Conservation (phyloP, 2,888 invertebrate genomes). For the Spilarctia lutea region DNA sequence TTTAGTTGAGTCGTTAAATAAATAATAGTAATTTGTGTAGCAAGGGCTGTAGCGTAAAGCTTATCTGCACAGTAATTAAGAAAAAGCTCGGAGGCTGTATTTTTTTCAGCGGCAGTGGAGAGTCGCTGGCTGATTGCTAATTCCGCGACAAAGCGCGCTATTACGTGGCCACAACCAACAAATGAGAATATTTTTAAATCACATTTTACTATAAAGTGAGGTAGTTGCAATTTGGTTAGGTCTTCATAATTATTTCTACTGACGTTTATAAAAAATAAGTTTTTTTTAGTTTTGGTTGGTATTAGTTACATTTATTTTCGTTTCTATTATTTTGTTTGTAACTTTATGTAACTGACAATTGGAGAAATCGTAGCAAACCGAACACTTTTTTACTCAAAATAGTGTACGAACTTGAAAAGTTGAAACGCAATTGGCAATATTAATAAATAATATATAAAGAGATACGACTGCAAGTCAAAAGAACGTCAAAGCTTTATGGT, state of each 20-base stretch:
- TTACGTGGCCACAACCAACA: constrained; percentile 66
- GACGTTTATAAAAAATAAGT: background rate
- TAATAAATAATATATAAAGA: background rate
- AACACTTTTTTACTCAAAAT: background rate
- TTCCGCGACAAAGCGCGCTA: constrained; percentile 80
- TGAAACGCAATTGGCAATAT: background rate
- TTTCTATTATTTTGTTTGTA: background rate
- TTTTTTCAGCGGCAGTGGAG: constrained; percentile 61
- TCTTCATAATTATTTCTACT: background rate
- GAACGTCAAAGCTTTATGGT: constrained; percentile 40
- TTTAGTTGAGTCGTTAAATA: constrained; percentile 70
- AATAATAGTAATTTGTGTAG: constrained; percentile 74
- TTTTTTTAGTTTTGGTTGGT: background rate
- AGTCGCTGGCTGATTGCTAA: constrained; percentile 78
- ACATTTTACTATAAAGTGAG: constrained; percentile 42
- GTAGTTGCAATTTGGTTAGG: background rate
- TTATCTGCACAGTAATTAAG: constrained; percentile 81
- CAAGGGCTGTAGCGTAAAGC: constrained; percentile 67
- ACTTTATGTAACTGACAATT: background rate
- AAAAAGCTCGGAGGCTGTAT: constrained; percentile 67
- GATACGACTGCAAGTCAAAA: constrained; percentile 21
- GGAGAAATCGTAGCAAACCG: background rate
- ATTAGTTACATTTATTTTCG: background rate
- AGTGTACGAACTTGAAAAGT: background rate
- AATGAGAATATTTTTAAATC: constrained; percentile 70